Conservation (phyloP, 2,888 invertebrate species). For the Tipula helvola region DNA sequence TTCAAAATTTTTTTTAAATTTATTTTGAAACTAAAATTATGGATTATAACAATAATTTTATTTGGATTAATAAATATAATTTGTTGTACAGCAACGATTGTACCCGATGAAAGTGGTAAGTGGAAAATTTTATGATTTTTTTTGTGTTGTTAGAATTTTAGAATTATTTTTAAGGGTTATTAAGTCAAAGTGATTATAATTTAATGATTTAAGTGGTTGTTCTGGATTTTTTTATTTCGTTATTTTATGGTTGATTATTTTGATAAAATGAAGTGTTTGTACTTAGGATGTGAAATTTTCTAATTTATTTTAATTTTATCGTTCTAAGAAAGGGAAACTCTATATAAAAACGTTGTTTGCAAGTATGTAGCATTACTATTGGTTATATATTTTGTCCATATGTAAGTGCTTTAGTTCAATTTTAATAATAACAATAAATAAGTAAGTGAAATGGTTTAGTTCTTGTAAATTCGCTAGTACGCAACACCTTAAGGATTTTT, state of each 20-base stretch:
- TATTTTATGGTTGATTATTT: not conserved
- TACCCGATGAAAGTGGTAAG: slow-evolving; percentile 9
- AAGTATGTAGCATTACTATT: too few relatives aligned
- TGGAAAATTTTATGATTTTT: not conserved
- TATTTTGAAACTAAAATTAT: not conserved
- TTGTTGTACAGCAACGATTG: slow-evolving; percentile 4
- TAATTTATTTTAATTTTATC: not conserved
- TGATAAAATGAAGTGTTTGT: not conserved
- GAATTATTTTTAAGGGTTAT: not conserved
- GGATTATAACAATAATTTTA: not conserved
- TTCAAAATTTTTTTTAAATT: not conserved
- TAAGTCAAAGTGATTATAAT: not conserved
- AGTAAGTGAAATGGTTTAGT: too few relatives aligned
- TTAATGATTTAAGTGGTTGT: not conserved
- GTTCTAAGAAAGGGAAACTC: not conserved
- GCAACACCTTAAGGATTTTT: too few relatives aligned
- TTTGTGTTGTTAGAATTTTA: not conserved
- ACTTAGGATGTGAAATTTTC: not conserved
- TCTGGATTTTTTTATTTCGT: not conserved
- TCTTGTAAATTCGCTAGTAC: too few relatives aligned
- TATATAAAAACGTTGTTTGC: not conserved
- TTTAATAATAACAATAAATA: too few relatives aligned
- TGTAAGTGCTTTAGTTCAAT: too few relatives aligned
- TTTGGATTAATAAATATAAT: slow-evolving; percentile 4
- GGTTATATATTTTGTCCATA: too few relatives aligned